phyloP scores from a whole-genome alignment of 2,797 vertebrate species.

The Cynopterus sphinx region DNA sequence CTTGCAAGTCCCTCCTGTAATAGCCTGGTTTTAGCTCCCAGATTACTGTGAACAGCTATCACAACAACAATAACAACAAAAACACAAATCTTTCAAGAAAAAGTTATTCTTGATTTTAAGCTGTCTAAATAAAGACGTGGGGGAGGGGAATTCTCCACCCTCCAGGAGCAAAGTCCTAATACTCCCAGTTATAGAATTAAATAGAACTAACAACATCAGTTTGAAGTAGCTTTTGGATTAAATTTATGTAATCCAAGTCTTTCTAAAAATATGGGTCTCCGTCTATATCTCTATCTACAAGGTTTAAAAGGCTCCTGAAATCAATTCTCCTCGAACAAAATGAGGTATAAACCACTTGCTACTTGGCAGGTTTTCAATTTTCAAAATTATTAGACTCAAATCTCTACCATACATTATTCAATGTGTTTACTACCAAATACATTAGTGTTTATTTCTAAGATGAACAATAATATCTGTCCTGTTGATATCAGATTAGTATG shows the following conservation, averaged over 20 bases:
- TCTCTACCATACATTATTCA: background rate
- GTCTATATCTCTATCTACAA: background rate
- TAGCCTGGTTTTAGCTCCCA: background rate
- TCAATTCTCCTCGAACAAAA: background rate
- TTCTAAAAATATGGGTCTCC: background rate
- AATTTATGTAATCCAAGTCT: background rate
- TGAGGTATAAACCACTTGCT: background rate
- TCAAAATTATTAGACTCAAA: slow-evolving; percentile 1
- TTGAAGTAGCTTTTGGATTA: background rate
- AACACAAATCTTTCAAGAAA: background rate
- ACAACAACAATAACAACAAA: background rate
- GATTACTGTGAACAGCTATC: background rate
- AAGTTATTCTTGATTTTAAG: background rate
- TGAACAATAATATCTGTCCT: background rate
- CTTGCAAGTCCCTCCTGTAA: background rate
- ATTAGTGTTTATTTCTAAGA: background rate
- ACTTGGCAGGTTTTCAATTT: background rate
- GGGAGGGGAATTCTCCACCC: background rate
- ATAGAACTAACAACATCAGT: background rate
- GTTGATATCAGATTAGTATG: background rate
- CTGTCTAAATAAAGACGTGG: background rate
- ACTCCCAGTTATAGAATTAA: background rate
- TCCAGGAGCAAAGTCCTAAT: background rate
- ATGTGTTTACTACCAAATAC: background rate
- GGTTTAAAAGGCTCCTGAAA: background rate